These are phyloP conservation scores for Amia ocellicauda DNA, from an alignment of 2,113 vertebrate genomes.

Conservation along the genomic window DNA sequence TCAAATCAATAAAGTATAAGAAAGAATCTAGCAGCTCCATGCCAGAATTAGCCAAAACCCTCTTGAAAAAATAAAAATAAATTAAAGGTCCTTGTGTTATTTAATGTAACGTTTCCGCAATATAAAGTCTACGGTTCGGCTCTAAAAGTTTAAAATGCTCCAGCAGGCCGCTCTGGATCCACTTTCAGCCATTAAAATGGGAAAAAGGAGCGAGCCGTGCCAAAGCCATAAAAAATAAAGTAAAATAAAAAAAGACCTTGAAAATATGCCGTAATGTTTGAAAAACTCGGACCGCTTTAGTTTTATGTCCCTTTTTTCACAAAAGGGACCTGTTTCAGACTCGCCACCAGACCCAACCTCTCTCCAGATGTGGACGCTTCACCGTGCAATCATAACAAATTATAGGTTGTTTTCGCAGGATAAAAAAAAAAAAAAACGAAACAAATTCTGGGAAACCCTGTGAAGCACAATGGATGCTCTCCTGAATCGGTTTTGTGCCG, in stretches of 20 bases:
- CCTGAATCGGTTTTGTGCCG: too few relatives aligned
- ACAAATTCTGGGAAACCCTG: neutral
- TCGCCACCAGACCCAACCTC: slow-evolving; percentile 42
- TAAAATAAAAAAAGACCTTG: slow-evolving; percentile 59
- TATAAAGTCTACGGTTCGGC: slow-evolving; percentile 59
- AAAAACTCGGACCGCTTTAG: slow-evolving; percentile 55
- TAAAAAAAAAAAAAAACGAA: slow-evolving; percentile 18
- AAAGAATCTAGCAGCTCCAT: slow-evolving; percentile 21
- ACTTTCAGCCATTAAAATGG: slow-evolving; percentile 67
- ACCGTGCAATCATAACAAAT: slow-evolving; percentile 37
- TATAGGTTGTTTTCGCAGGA: slow-evolving; percentile 34
- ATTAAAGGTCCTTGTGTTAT: slow-evolving; percentile 49
- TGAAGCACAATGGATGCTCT: too few relatives aligned
- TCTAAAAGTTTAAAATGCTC: slow-evolving; percentile 67
- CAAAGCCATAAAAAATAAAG: slow-evolving; percentile 65
- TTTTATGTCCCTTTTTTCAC: slow-evolving; percentile 61
- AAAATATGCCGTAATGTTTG: slow-evolving; percentile 71
- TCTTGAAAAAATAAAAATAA: slow-evolving; percentile 48
- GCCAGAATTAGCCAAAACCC: slow-evolving; percentile 49
- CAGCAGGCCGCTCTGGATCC: slow-evolving; percentile 60
- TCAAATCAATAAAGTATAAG: slow-evolving; percentile 48
- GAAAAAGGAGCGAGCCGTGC: slow-evolving; percentile 61
- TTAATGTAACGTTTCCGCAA: slow-evolving; percentile 77
- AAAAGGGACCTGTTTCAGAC: slow-evolving; percentile 68
- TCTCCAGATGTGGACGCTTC: slow-evolving; percentile 70